A percentile compares a stretch with the other conserved stretches of the same genome.
These are phyloP conservation scores for Megaleporinus macrocephalus DNA, from an alignment of 2,113 vertebrate genomes.

Conservation along the genomic window DNA sequence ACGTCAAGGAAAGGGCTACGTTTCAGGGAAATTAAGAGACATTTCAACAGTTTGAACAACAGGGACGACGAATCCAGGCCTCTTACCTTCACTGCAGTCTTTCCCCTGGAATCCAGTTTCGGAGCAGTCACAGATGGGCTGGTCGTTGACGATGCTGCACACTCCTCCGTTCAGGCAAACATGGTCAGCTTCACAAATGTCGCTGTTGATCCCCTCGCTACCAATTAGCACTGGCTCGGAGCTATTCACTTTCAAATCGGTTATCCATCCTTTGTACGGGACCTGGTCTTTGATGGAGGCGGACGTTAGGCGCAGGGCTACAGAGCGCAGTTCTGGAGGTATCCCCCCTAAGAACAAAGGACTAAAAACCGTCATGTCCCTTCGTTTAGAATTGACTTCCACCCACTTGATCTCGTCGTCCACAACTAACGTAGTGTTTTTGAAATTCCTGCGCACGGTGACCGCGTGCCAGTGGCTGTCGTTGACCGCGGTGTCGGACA, in stretches of 20 bases:
- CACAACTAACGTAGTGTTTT: constrained; percentile 94
- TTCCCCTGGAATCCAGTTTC: constrained; percentile 95
- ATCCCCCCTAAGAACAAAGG: constrained; percentile 93
- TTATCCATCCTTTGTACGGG: constrained; percentile 94
- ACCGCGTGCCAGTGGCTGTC: constrained; percentile 93
- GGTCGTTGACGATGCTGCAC: constrained; percentile 93
- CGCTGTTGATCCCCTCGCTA: constrained; percentile 88
- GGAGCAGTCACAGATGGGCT: constrained; percentile 94
- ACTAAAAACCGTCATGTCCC: constrained; percentile 98
- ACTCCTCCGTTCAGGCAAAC: constrained; percentile 95
- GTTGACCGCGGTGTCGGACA: constrained; percentile 88
- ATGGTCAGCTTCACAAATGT: constrained; percentile 83
- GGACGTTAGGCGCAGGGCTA: constrained; percentile 88
- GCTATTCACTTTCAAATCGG: constrained; percentile 87
- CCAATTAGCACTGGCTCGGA: constrained; percentile 77
- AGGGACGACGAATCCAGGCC: constrained; percentile 69
- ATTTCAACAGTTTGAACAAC: constrained; percentile 63
- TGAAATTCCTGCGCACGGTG: constrained; percentile 91
- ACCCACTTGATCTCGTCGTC: constrained; percentile 92
- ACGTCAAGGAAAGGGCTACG: constrained; percentile 35
- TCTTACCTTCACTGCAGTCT: constrained; percentile 99
- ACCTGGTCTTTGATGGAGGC: constrained; percentile 86
- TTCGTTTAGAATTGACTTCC: constrained; percentile 94
- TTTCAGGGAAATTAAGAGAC: constrained; percentile 60
- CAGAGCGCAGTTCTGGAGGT: constrained; percentile 87